Evolutionary conservation across 2,113 vertebrate species (phyloP).

Genomic region (Manacus vitellinus): DNA sequence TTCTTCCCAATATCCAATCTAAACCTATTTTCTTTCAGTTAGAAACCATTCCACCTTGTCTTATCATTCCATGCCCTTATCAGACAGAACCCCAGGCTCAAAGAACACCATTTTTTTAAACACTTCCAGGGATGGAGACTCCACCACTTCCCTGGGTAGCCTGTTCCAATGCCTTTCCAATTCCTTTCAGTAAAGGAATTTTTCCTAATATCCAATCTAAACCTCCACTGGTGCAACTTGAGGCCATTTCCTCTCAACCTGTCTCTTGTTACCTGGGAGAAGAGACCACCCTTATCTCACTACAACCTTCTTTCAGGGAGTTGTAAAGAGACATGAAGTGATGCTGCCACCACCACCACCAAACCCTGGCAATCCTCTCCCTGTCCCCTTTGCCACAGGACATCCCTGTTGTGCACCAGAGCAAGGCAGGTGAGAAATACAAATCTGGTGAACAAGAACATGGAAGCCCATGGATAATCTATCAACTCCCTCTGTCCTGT

Average conservation of each 20-base stretch:
- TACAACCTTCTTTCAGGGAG: background rate
- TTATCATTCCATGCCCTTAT: background rate
- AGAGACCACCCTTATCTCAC: background rate
- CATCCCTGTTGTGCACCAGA: background rate
- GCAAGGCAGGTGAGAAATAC: background rate
- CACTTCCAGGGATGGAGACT: background rate
- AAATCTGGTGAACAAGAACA: background rate
- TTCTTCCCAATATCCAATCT: background rate
- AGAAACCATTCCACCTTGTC: background rate
- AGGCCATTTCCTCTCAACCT: accelerated
- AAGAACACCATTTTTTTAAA: background rate
- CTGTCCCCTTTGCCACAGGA: background rate
- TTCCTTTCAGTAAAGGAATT: background rate
- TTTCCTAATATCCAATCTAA: background rate
- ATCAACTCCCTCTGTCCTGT: background rate
- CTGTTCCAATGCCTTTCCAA: background rate
- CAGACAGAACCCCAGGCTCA: accelerated
- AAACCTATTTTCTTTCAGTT: background rate
- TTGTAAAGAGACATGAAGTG: background rate
- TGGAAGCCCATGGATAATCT: background rate
- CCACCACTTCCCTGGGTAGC: background rate
- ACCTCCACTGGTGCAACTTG: background rate
- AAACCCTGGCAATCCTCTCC: background rate
- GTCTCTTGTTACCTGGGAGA: background rate
- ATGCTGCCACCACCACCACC: background rate